Evolutionary conservation across 2,888 invertebrate genomes (phyloP).

Genomic region (Papilio elwesi): DNA sequence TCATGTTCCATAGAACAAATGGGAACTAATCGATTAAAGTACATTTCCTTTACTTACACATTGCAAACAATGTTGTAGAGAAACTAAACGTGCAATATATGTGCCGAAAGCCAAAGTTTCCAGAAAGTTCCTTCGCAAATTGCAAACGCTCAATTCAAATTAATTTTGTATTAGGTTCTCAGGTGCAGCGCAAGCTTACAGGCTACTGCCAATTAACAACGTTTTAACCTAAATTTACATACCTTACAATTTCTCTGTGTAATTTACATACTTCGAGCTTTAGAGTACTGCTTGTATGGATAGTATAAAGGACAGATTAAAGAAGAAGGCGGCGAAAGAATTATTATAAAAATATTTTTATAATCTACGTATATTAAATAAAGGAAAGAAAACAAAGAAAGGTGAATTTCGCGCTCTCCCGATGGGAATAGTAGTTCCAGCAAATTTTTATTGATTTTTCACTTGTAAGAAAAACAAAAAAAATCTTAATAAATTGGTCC

Average conservation of each 20-base stretch:
- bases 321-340: too few relatives aligned
- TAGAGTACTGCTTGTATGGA: too few relatives aligned
- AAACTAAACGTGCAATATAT: constrained; percentile 13
- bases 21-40: too few relatives aligned
- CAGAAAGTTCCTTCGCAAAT: constrained; percentile 21
- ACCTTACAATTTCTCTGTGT: background rate
- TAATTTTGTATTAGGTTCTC: constrained; percentile 21
- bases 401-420: too few relatives aligned
- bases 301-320: background rate
- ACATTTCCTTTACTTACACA: background rate
- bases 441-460: too few relatives aligned
- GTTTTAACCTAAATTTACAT: background rate
- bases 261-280: background rate
- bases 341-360: background rate
- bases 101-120: constrained; percentile 5
- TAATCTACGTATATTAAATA: background rate
- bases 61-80: background rate
- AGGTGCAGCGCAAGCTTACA: constrained; percentile 10
- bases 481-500: too few relatives aligned
- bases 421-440: too few relatives aligned
- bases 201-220: background rate
- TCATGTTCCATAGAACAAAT: too few relatives aligned
- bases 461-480: too few relatives aligned
- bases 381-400: too few relatives aligned
- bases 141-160: constrained; percentile 22